Evolutionary conservation across 2,797 vertebrate species (phyloP).

Genomic region (Cryptoblepharus egeriae): DNA sequence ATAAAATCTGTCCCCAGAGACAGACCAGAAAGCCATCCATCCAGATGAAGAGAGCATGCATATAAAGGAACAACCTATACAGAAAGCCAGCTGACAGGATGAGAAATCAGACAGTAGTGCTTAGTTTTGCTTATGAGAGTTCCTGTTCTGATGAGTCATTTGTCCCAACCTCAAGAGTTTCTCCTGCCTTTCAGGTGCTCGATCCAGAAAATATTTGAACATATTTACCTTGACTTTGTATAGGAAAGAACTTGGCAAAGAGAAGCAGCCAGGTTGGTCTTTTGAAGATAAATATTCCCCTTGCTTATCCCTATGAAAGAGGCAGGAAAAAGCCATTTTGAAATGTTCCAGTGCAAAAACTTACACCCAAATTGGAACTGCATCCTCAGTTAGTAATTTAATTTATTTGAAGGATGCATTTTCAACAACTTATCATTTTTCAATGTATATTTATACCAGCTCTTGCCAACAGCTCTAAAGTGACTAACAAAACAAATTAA

Average conservation of each 20-base stretch:
- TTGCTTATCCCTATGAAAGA: neutral
- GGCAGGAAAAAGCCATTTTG: neutral
- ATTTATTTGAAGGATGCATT: neutral
- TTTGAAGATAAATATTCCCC: neutral
- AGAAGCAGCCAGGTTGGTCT: neutral
- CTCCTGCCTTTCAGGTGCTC: neutral
- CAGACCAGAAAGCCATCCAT: neutral
- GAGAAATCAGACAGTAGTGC: neutral
- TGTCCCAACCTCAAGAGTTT: neutral
- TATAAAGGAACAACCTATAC: neutral
- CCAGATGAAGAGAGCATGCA: neutral
- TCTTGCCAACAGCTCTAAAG: no score
- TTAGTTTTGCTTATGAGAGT: neutral
- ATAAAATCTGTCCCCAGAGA: neutral
- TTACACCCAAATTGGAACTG: neutral
- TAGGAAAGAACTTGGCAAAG: neutral
- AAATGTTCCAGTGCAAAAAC: neutral
- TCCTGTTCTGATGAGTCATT: accelerated
- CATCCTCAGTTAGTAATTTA: neutral
- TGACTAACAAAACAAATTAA: no score
- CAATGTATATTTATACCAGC: no score
- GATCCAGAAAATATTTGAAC: neutral
- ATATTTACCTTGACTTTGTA: neutral
- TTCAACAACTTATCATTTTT: neutral
- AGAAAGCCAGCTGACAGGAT: neutral